Evolutionary conservation across 1,140 invertebrate genomes (phyloP).

Genomic region (Kradibia gibbosae): DNA sequence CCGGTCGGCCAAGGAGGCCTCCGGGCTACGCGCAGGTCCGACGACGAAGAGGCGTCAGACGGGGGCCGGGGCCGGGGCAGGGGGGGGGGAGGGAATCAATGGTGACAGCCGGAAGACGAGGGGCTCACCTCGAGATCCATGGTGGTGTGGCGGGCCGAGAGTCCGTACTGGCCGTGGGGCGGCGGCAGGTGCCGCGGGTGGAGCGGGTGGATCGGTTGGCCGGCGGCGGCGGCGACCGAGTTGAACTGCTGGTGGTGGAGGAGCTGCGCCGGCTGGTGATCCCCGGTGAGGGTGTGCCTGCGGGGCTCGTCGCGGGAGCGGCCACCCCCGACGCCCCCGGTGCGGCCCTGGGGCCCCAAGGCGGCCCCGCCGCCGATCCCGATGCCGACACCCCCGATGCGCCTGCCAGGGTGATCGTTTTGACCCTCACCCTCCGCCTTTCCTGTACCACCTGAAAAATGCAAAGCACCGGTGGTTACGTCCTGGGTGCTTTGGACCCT

Average conservation of each 20-base stretch:
- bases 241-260: constrained; percentile 74
- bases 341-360: constrained; percentile 68
- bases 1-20: too few species aligned
- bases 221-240: constrained; percentile 72
- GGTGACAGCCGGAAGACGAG: background rate
- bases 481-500: too few species aligned
- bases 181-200: constrained; percentile 74
- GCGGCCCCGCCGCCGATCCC: constrained; percentile 56
- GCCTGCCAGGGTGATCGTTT: constrained; percentile 65
- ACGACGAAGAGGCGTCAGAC: too few species aligned
- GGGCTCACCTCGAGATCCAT: constrained; percentile 81
- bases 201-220: constrained; percentile 75
- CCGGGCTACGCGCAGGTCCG: too few species aligned
- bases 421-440: constrained; percentile 67
- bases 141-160: constrained; percentile 74
- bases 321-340: constrained; percentile 71
- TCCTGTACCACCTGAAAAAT: constrained; percentile 62
- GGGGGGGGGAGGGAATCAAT: too few species aligned
- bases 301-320: constrained; percentile 78
- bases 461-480: background rate
- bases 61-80: too few species aligned
- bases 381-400: constrained; percentile 60
- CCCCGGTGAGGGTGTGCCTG: constrained; percentile 79
- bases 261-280: constrained; percentile 72
- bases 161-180: constrained; percentile 74